Evolutionary conservation across 2,797 vertebrate species (phyloP).

Genomic region (Rhynchotus rufescens): DNA sequence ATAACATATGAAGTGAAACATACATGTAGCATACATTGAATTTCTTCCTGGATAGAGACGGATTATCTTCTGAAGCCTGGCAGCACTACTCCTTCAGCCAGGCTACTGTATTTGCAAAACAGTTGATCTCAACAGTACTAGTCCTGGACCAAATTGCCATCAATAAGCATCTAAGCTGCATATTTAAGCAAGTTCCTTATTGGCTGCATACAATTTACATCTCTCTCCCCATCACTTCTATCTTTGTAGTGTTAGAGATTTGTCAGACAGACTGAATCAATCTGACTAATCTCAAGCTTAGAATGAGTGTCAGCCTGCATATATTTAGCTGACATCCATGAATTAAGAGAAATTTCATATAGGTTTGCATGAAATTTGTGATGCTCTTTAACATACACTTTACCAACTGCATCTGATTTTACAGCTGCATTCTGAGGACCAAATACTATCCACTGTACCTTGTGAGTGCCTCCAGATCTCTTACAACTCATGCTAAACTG

Average conservation of each 20-base stretch:
- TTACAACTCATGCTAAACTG: constrained; percentile 2
- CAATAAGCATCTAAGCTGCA: constrained; percentile 74
- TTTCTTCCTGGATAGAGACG: background rate
- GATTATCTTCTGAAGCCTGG: background rate
- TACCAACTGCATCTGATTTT: constrained; percentile 40
- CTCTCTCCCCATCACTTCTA: constrained; percentile 10
- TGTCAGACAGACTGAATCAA: constrained; percentile 49
- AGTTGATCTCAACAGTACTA: background rate
- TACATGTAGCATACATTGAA: background rate
- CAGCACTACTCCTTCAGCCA: background rate
- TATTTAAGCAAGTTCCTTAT: constrained; percentile 56
- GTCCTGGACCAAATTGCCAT: constrained; percentile 56
- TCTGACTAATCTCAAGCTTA: constrained; percentile 53
- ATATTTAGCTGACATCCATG: background rate
- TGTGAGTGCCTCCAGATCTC: background rate
- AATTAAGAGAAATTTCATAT: constrained; percentile 52
- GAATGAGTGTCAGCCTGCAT: constrained; percentile 29
- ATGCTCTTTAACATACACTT: background rate
- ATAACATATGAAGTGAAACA: background rate
- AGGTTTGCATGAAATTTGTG: constrained; percentile 55
- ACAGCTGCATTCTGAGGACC: constrained; percentile 5
- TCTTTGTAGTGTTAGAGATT: constrained; percentile 39
- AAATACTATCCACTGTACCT: constrained; percentile 50
- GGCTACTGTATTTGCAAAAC: background rate
- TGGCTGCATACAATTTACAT: constrained; percentile 42